Percentiles rank a stretch among this genome's conserved stretches.
Conservation (phyloP, 64 coral and sea anemone genomes). For the Montipora capricornis region DNA sequence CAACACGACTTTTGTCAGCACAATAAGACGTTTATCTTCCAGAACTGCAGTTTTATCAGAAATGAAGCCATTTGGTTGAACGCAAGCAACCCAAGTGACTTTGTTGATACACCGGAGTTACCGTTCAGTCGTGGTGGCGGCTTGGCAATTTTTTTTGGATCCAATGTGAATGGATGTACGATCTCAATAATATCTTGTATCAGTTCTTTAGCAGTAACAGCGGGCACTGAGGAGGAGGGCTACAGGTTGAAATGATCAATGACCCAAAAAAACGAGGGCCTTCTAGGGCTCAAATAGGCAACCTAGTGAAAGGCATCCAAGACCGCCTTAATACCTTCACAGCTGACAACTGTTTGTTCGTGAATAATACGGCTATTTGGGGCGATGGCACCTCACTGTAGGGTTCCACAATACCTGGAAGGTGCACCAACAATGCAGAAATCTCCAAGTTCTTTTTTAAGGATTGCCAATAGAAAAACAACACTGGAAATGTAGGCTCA, state of each 20-base stretch:
- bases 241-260: constrained; percentile 55
- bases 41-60: constrained; percentile 59
- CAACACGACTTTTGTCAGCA: constrained; percentile 66
- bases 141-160: constrained; percentile 72
- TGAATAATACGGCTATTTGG: constrained; percentile 71
- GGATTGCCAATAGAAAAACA: constrained; percentile 54
- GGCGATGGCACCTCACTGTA: constrained; percentile 74
- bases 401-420: constrained; percentile 68
- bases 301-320: constrained; percentile 8
- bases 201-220: constrained; percentile 55
- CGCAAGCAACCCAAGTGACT: neutral
- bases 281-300: constrained; percentile 12
- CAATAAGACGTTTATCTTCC: constrained; percentile 68
- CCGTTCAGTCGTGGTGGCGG: constrained; percentile 96
- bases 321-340: constrained; percentile 16
- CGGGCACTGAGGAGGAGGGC: constrained; percentile 79
- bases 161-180: constrained; percentile 64
- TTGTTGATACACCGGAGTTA: constrained; percentile 61
- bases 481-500: constrained; percentile 79
- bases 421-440: neutral
- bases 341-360: constrained; percentile 57
- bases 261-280: constrained; percentile 47
- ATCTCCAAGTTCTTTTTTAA: constrained; percentile 61
- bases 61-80: constrained; percentile 65
- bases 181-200: constrained; percentile 69